phyloP scores from a whole-genome alignment of 2,888 invertebrate species.

The Uropetala carovei region DNA sequence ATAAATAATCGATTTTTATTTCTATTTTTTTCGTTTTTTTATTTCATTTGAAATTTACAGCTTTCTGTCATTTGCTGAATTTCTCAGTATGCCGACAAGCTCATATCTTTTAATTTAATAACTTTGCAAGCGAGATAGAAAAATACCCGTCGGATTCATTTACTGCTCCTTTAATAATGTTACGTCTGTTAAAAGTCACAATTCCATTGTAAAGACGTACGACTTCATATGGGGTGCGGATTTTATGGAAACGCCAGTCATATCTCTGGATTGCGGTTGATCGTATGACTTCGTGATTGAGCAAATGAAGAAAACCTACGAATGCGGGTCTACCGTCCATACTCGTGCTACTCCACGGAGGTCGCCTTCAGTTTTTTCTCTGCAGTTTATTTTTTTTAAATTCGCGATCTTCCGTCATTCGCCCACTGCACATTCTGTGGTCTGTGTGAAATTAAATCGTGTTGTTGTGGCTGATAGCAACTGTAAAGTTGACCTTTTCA shows the following conservation, averaged over 20 bases:
- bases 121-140: too few relatives aligned
- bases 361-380: neutral
- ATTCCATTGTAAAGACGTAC: too few relatives aligned
- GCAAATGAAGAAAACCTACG: neutral
- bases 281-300: neutral
- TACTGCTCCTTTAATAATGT: too few relatives aligned
- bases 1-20: too few relatives aligned
- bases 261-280: neutral
- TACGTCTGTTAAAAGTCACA: too few relatives aligned
- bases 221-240: too few relatives aligned
- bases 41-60: too few relatives aligned
- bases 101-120: too few relatives aligned
- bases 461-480: neutral
- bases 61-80: too few relatives aligned
- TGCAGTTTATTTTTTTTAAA: neutral
- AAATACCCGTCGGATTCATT: too few relatives aligned
- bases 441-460: neutral
- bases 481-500: neutral
- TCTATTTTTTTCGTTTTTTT: too few relatives aligned
- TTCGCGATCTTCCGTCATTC: neutral
- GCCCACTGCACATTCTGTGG: neutral
- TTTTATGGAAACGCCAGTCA: neutral
- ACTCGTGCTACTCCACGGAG: neutral
- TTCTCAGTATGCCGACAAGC: too few relatives aligned
- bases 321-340: neutral